Percentiles rank a stretch among this genome's conserved stretches.
Evolutionary conservation across 2,113 vertebrate species (phyloP).

Genomic region (Polypterus senegalus): DNA sequence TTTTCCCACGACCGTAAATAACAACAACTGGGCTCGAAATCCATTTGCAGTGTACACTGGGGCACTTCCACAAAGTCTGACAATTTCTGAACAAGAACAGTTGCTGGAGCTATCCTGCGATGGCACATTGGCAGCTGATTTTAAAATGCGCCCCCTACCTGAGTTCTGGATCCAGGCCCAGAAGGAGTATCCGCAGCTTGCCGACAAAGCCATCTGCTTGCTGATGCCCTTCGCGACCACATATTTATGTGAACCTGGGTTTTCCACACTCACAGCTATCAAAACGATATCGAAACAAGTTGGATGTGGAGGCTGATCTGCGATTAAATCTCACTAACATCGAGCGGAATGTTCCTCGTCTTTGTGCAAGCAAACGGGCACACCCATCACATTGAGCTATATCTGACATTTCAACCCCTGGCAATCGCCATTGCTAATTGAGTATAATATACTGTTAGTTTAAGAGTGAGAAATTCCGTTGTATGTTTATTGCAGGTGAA

Average conservation of each 20-base stretch:
- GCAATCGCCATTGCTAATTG: too few species aligned
- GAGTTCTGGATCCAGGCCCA: neutral
- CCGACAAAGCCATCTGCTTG: neutral
- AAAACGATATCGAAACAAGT: too few species aligned
- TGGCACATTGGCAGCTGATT: neutral
- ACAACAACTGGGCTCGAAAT: neutral
- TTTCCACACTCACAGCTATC: neutral
- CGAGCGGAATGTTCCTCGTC: too few species aligned
- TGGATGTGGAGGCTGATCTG: too few species aligned
- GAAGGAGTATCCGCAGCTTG: neutral
- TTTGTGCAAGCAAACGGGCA: too few species aligned
- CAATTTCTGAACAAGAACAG: neutral
- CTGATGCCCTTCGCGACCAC: neutral
- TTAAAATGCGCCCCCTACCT: neutral
- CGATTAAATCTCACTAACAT: too few species aligned
- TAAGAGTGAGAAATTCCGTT: too few species aligned
- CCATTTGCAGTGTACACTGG: neutral
- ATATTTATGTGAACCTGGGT: neutral
- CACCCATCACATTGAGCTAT: too few species aligned
- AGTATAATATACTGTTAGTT: too few species aligned
- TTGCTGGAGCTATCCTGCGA: neutral
- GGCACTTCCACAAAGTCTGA: neutral
- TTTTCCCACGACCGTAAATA: neutral
- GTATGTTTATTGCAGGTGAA: too few species aligned
- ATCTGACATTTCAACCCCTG: too few species aligned